Base-by-base conservation (phyloP, 2,797 vertebrate species). In the Amblyopsis hoosieri region DNA sequence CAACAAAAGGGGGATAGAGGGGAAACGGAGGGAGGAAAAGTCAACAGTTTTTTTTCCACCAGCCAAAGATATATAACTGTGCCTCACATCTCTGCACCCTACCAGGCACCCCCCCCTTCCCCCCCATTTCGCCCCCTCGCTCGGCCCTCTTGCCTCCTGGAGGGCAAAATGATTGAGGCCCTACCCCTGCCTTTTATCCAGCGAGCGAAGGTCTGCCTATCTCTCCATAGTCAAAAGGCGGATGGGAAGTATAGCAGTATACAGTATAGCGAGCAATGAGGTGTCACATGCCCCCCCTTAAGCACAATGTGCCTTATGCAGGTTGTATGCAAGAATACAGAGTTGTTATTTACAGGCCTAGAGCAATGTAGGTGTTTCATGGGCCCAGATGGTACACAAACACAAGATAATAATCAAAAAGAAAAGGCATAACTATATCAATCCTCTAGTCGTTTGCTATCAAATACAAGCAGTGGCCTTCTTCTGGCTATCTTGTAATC, bases 131-230 rank as follows among this genome's bases (percentile, higher is more conserved):
- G 87, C 85, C 89, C 87, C 87, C 90, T 91, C 82, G 86, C 80
- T 85, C 75, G 69, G 86, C 87, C 85, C 71, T 71, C 80, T 82
- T 57, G n/a, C 87, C 91, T 90, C 91, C 92, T 89, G 89, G 88
- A 90, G 90, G 89, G 89, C 68, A 79, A 78, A 69, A 78, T 83
- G 89, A 91, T 91, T 84, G 89, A 91, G 84, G 85, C 75, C 66
- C 87, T 90, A 90, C 87, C 93, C 91, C 50, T 65, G 84, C 82
- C 91, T 93, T 93, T 93, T 86, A 93, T 93, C 90, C 88, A 86
- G 78, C 79, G 64, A 91, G 79, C 68, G 66, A 83, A 82, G 83
- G 83, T 79, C 89, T 45, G 54, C 69, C 78, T 23, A 23, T 84
- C 69, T 85, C 81, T 83, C 76, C 83, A 72, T 75, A 74, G 80